Percentiles rank a stretch among this genome's conserved stretches.
Conservation (phyloP, 1,140 invertebrate species). For the Muscidifurax raptorellus region DNA sequence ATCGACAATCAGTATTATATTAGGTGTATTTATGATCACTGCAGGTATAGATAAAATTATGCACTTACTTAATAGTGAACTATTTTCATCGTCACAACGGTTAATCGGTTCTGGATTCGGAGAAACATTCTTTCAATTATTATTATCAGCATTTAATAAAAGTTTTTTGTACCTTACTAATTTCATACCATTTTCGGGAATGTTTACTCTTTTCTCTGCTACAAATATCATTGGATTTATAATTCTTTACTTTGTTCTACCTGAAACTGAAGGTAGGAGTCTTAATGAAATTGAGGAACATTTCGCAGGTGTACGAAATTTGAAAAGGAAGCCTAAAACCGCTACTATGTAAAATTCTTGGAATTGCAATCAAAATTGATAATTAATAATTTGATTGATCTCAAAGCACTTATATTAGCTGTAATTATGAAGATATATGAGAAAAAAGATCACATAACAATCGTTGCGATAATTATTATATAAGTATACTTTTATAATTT, state of each 20-base stretch:
- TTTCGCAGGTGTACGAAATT: not conserved
- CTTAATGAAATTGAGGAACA: conserved; percentile 4
- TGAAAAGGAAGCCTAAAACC: not conserved
- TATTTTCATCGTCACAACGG: not conserved
- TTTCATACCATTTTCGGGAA: not conserved
- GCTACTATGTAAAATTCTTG: too few relatives aligned
- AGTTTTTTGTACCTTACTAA: not conserved
- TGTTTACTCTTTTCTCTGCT: not conserved
- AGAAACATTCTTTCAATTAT: not conserved
- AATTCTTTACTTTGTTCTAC: not conserved
- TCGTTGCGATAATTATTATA: too few relatives aligned
- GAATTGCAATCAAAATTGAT: too few relatives aligned
- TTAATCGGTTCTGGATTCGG: not conserved
- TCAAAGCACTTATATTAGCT: too few relatives aligned
- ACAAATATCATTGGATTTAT: not conserved
- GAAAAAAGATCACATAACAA: too few relatives aligned
- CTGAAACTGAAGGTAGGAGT: conserved; percentile 1
- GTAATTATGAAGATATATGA: too few relatives aligned
- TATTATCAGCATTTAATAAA: not conserved
- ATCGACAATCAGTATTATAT: not conserved
- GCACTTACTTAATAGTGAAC: not conserved
- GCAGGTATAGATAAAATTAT: not conserved
- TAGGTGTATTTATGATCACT: not conserved
- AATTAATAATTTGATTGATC: too few relatives aligned
- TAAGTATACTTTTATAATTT: too few relatives aligned